Evolutionary conservation across 2,113 vertebrate genomes (phyloP).

Genomic region (Phainopepla nitens): DNA sequence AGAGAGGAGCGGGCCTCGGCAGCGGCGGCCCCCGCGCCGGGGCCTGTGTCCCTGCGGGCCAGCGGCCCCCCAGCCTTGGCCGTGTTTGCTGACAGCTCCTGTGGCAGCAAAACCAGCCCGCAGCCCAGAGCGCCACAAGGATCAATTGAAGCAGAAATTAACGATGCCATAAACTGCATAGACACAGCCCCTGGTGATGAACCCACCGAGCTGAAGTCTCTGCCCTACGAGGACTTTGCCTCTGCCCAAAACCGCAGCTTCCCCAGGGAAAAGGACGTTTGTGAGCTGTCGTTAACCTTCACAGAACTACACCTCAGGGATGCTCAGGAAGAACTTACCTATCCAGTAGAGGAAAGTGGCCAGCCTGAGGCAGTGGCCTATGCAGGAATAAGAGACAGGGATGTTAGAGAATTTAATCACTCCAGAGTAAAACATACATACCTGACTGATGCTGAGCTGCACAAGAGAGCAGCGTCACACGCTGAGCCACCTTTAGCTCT

Average conservation of each 20-base stretch:
- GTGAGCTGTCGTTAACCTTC: slow-evolving; percentile 46
- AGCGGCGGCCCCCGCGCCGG: background rate
- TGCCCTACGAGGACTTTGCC: background rate
- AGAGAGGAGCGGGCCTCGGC: background rate
- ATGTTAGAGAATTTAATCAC: background rate
- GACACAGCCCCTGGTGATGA: background rate
- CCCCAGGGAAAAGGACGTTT: background rate
- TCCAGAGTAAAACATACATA: background rate
- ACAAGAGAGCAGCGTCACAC: background rate
- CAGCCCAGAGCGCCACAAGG: background rate
- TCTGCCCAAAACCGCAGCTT: background rate
- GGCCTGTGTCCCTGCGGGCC: background rate
- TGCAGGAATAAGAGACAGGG: background rate
- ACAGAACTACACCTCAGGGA: slow-evolving; percentile 43
- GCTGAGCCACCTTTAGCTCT: slow-evolving; percentile 23
- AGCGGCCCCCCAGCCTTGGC: slow-evolving; percentile 66
- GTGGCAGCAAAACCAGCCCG: background rate
- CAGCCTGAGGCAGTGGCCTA: background rate
- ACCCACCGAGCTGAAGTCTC: slow-evolving; percentile 16
- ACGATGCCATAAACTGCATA: slow-evolving; percentile 27
- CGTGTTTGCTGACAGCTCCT: slow-evolving; percentile 35
- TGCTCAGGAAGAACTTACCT: background rate
- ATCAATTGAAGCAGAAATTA: slow-evolving; percentile 46
- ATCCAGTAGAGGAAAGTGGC: slow-evolving; percentile 64
- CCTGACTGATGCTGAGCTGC: background rate